Base-by-base conservation (phyloP, 2,113 vertebrate species). In the Rhinichthys klamathensis region DNA sequence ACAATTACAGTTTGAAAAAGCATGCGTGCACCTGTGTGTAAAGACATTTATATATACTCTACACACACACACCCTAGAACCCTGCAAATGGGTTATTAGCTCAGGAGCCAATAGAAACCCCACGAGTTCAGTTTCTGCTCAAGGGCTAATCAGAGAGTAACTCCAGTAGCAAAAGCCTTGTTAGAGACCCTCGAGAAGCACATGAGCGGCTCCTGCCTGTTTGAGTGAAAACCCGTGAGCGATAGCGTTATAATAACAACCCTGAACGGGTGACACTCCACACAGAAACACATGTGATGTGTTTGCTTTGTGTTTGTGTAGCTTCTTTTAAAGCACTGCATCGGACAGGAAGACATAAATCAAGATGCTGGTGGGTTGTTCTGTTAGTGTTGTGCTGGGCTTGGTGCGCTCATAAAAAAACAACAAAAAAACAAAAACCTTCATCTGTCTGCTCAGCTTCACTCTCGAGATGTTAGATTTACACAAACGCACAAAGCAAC, bases 1-100 rank as follows among this genome's bases (percentile, higher is more conserved):
- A 81, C 79, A 81, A 67, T 81, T 81, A 81, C 25, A 51, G 30
- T 82, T 69, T 82, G 80, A 69, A 30, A 69, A 54, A 51, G 80
- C n/a, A 12, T 72, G 25, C 3, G 3, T 32, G 51, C 30, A 38
- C 32, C 51, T 56, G 30, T 72, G 63, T 41, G 46, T 82, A 56
- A 25, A 82, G 80, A 25, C 61, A 56, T 82, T 72, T 70, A 72
- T 69, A 32, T 56, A 15, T 13, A 38, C 30, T 30, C 1, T 30
- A 30, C 30, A 30, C 11, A 72, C 11, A 44, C 38, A 69, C 41
- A 23, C 15, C 25, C 16, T 23, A 81, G 30, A 11, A 38, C 21
- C 49, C 46, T 21, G 3, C 44, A 81, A 51, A 81, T 69, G 25
- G 79, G 44, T 67, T 81, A 72, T 82, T 82, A 72, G 80, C 21